Evolutionary conservation across 2,888 invertebrate species (phyloP).

Genomic region (Euphydryas editha): DNA sequence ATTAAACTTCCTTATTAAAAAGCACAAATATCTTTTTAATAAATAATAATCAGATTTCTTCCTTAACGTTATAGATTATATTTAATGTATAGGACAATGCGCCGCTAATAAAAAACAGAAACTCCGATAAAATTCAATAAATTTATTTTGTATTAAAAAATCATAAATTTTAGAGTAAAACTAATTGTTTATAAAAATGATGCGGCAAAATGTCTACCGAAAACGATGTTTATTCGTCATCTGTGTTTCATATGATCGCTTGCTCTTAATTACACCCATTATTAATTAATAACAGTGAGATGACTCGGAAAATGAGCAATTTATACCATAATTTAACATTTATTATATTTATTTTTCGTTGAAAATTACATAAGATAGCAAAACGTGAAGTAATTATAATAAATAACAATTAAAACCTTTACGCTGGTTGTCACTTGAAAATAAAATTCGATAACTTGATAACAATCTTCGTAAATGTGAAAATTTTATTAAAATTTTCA

Average conservation of each 20-base stretch:
- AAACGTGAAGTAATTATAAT: background rate
- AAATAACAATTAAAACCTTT: background rate
- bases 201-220: background rate
- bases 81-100: too few relatives aligned
- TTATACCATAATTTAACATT: background rate
- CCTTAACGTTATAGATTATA: too few relatives aligned
- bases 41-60: too few relatives aligned
- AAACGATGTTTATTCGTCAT: background rate
- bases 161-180: too few relatives aligned
- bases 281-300: constrained; percentile 5
- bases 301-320: constrained; percentile 7
- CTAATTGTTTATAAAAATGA: too few relatives aligned
- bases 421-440: background rate
- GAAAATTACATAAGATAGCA: background rate
- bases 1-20: too few relatives aligned
- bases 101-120: too few relatives aligned
- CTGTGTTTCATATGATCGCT: background rate
- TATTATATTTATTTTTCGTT: background rate
- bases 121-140: too few relatives aligned
- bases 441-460: background rate
- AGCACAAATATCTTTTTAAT: too few relatives aligned
- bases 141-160: too few relatives aligned
- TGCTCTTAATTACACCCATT: constrained; percentile 1
- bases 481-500: too few relatives aligned
- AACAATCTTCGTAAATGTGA: too few relatives aligned